Percentiles rank a stretch among this genome's conserved stretches.
Evolutionary conservation across 64 coral and sea anemone species (phyloP).

Genomic region (Stichodactyla mertensii): DNA sequence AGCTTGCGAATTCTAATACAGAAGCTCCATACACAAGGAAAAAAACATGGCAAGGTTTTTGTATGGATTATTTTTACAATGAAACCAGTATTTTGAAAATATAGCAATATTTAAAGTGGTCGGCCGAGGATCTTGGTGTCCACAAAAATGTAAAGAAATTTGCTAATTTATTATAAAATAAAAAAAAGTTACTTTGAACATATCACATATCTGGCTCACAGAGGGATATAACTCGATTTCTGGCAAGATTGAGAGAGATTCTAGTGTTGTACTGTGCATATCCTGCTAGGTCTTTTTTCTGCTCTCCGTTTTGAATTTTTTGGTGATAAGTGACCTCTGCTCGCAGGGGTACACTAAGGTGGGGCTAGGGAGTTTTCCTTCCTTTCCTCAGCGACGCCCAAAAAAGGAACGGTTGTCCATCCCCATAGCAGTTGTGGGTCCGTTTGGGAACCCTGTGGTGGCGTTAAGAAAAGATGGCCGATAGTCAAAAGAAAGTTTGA

Average conservation of each 20-base stretch:
- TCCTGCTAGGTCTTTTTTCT: no score
- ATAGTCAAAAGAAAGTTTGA: no score
- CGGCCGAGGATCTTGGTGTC: not conserved
- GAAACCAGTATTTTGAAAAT: constrained; percentile 31
- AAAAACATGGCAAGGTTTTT: constrained; percentile 10
- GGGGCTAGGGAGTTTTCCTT: no score
- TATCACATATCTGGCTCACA: not conserved
- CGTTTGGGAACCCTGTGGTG: not conserved
- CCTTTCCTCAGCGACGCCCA: no score
- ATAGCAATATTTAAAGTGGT: constrained; percentile 26
- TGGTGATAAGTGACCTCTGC: no score
- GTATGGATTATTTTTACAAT: constrained; percentile 23
- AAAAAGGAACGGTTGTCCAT: no score
- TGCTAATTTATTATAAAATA: constrained; percentile 25
- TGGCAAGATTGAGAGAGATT: not conserved
- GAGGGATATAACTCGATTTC: not conserved
- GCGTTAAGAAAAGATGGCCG: not conserved
- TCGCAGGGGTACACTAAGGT: no score
- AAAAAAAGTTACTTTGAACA: not conserved
- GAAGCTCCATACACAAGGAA: not conserved
- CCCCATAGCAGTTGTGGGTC: no score
- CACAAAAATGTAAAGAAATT: constrained; percentile 22
- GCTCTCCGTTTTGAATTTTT: no score
- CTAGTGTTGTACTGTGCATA: no score
- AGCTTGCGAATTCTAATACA: not conserved